Base-by-base conservation (phyloP, 2,888 invertebrate species). In the Phengaris arion region DNA sequence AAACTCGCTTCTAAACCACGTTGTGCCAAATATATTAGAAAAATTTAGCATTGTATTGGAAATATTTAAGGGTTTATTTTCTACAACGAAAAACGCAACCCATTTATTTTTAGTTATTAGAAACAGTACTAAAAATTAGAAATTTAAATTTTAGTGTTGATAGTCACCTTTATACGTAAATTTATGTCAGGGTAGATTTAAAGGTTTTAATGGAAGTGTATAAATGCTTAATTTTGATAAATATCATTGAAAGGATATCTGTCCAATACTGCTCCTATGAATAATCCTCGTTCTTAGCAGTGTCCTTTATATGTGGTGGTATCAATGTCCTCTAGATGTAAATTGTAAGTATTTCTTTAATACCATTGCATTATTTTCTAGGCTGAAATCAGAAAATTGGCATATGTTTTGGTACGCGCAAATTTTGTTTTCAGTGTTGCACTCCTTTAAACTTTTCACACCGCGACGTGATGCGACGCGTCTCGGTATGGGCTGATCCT, bases 101-200 rank as follows among this genome's bases (percentile, higher is more conserved):
- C 75, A 75, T 84, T 82, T 84, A 84, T 81, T 84, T 83, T 89
- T 91, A 91, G 89, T 89, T 91, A 90, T 69, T 75, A 75, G 75
- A 91, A 83, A 83, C 85, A 82, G 87, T 90, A 87, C 90, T 59
- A 92, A 91, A 87, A 86, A 86, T 87, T 90, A 89, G 88, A 82
- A 85, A 81, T 84, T 84, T 84, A 86, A 88, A 87, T 87, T 83
- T 89, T 92, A 93, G 91, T 88, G 85, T 91, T 91, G 85, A 89
- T 93, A 93, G 91, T 92, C 96, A 96, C 96, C 96, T 95, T 96
- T 95, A 96, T 96, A 96, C 96, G 96, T 96, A 96, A 96, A 96
- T 96, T 96, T 95, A 95, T 96, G 96, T 96, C 96, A 96, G 96
- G 96, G 96, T 96, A 93, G 92, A 92, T 83, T 88, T 87, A 91